phyloP scores from a whole-genome alignment of 2,113 vertebrate species.

The Diphyllodes magnificus region DNA sequence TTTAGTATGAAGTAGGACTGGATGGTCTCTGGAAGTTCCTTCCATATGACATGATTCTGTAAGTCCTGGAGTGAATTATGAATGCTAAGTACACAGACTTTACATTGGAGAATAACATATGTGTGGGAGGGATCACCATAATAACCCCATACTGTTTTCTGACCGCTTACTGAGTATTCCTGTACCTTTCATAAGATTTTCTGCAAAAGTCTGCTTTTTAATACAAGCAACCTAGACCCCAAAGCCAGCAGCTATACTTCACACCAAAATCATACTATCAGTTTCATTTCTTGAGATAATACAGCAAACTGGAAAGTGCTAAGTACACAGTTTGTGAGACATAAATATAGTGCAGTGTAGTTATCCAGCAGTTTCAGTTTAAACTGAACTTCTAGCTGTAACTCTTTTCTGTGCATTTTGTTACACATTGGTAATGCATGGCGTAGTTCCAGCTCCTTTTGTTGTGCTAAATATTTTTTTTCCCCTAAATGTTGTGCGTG shows the following conservation, averaged over 20 bases:
- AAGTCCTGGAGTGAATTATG: background rate
- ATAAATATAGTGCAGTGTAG: background rate
- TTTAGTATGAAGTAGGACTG: background rate
- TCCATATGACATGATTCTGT: background rate
- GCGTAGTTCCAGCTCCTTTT: background rate
- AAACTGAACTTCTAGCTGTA: background rate
- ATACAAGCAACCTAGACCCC: background rate
- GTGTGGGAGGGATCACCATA: background rate
- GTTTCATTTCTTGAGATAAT: background rate
- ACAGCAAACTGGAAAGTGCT: background rate
- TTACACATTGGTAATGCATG: background rate
- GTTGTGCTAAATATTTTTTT: background rate
- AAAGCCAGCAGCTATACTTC: background rate
- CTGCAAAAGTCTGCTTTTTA: background rate
- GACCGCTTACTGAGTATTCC: background rate
- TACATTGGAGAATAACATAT: background rate
- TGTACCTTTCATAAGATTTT: background rate
- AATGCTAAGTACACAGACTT: background rate
- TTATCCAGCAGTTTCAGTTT: background rate
- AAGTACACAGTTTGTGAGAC: background rate
- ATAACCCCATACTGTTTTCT: background rate
- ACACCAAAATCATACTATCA: background rate
- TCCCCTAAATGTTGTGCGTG: background rate
- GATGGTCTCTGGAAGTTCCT: background rate
- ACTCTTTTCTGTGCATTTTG: background rate